phyloP scores from a whole-genome alignment of 2,113 vertebrate genomes.

The Polypterus bichir region DNA sequence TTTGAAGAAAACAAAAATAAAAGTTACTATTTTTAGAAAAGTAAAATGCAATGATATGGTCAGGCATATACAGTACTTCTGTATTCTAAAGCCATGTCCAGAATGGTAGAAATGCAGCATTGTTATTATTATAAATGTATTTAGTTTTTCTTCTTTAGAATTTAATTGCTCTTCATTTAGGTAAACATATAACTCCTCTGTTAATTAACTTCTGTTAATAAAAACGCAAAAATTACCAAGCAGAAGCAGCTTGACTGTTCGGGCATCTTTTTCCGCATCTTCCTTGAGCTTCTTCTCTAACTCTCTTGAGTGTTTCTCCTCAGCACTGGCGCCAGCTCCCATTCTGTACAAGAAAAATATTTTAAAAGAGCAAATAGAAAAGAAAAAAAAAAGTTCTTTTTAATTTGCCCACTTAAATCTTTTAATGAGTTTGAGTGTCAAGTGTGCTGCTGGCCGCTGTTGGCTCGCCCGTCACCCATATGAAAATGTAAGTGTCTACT shows the following conservation, averaged over 20 bases:
- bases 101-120: too few relatives aligned
- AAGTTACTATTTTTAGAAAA: too few relatives aligned
- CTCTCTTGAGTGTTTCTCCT: conserved; percentile 89
- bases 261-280: conserved; percentile 86
- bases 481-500: conserved; percentile 26
- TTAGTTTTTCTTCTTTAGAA: too few relatives aligned
- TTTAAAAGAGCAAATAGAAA: conserved; percentile 22
- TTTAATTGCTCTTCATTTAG: too few relatives aligned
- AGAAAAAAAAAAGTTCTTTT: conserved; percentile 23
- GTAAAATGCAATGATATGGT: too few relatives aligned
- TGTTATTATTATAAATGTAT: too few relatives aligned
- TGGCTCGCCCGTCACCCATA: conserved; percentile 17
- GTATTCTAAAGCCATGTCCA: too few relatives aligned
- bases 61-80: too few relatives aligned
- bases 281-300: conserved; percentile 94
- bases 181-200: too few relatives aligned
- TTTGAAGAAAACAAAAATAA: too few relatives aligned
- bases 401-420: background rate
- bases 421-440: too few relatives aligned
- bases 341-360: conserved; percentile 44
- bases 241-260: conserved; percentile 92
- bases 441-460: conserved; percentile 11
- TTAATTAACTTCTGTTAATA: too few relatives aligned
- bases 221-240: conserved; percentile 60
- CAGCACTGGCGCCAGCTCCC: conserved; percentile 87